These are phyloP conservation scores for Indicator indicator DNA, from an alignment of 2,113 vertebrate species.

Conservation along the genomic window DNA sequence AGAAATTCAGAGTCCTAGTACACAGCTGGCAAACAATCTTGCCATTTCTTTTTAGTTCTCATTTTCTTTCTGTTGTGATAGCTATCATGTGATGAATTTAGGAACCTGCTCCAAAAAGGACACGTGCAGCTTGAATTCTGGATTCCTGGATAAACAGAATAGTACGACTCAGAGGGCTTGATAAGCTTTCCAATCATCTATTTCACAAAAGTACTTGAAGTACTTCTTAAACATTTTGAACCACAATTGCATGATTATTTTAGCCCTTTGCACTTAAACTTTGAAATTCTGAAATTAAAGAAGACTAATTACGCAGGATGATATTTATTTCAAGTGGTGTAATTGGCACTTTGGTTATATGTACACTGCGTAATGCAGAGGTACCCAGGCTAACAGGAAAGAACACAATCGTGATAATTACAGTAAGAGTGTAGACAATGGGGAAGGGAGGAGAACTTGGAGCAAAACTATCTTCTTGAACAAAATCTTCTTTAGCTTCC, in stretches of 20 bases:
- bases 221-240: constrained; percentile 5
- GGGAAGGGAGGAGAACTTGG: constrained; percentile 1
- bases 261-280: constrained; percentile 26
- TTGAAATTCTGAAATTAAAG: constrained; percentile 25
- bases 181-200: not conserved
- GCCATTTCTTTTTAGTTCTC: not conserved
- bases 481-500: constrained; percentile 12
- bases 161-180: not conserved
- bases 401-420: not conserved
- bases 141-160: not conserved
- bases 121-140: not conserved
- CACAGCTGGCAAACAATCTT: not conserved
- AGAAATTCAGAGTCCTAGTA: not conserved
- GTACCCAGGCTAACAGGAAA: constrained; percentile 3
- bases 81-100: not conserved
- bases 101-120: constrained; percentile 18
- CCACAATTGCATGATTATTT: not conserved
- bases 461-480: not conserved
- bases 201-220: constrained; percentile 3
- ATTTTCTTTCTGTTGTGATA: not conserved
- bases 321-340: constrained; percentile 31
- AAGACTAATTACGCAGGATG: not conserved
- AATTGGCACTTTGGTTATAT: not conserved
- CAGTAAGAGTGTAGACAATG: not conserved
- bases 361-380: not conserved